phyloP scores from a whole-genome alignment of 2,797 vertebrate species.

The Lagorchestes hirsutus region DNA sequence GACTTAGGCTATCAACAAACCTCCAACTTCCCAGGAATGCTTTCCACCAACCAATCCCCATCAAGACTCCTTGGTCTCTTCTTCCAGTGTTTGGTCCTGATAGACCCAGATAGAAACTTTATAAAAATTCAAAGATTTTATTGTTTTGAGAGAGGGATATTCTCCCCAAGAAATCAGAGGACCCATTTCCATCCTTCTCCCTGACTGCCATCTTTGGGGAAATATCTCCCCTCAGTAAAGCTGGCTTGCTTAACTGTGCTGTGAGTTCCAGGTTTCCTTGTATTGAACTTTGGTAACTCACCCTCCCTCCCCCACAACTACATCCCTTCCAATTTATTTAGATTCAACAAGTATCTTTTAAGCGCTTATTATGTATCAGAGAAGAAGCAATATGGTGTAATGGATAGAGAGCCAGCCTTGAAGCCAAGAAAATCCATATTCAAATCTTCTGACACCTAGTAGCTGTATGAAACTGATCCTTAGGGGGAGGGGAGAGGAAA shows the following conservation, averaged over 20 bases:
- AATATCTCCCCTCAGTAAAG: background rate
- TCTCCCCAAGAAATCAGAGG: background rate
- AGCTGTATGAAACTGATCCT: background rate
- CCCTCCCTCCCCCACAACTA: background rate
- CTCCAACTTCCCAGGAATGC: background rate
- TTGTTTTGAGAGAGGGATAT: background rate
- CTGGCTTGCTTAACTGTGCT: background rate
- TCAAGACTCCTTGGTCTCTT: background rate
- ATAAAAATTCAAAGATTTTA: background rate
- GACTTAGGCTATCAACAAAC: background rate
- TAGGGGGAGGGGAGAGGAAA: background rate
- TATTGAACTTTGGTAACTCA: background rate
- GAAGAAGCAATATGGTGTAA: background rate
- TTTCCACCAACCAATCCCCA: background rate
- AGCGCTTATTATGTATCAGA: background rate
- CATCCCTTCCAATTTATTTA: background rate
- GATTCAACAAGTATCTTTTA: background rate
- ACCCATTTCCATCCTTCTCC: background rate
- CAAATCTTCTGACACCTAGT: background rate
- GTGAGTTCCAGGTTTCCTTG: background rate
- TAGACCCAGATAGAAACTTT: background rate
- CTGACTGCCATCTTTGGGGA: background rate
- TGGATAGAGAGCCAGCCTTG: background rate
- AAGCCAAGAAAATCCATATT: background rate
- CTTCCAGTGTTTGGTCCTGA: background rate